Evolutionary conservation across 2,797 vertebrate species (phyloP), one percentile per base, ranked within the genome.

Genomic region (Brachyrhaphis roseni): DNA sequence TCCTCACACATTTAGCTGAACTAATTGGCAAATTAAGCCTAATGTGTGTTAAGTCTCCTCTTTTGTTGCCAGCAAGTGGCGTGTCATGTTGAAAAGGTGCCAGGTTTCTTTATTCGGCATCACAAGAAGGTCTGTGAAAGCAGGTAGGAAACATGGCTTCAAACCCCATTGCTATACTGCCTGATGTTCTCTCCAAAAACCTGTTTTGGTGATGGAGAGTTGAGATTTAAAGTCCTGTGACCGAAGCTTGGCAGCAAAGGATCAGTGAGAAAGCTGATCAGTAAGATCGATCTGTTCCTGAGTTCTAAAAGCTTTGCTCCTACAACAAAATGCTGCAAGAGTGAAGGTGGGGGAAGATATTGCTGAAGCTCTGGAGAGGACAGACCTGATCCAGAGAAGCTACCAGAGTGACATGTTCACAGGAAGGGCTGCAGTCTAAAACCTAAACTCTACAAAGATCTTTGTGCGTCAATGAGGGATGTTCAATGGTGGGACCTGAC

Each of bases 381-480:
- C 99, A 94, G 92, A 95, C 0, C 95, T 96, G 82, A 94, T 99
- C 43, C 89, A 99, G 97, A 96, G 96, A 90, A 98, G 98, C 91
- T 96, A 97, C 36, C 99, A 97, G 98, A 98, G 97, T 26, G 98
- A 99, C 89, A 97, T 99, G 97, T 99, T 99, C 89, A 99, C 98
- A 0, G 98, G 98, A 64, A 97, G 97, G 8, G 72, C 91, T 99
- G 77, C 96, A 98, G 46, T 96, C 97, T 4, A 98, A 99, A 95
- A 98, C 99, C 89, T 98, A 98, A 74, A 93, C 96, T 4, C 97
- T 98, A 51, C 91, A 99, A 97, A 95, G 90, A 74, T 97, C 96
- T 8, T 93, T 99, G 95, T 78, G 97, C 97, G 0, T 89, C 99
- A 76, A 95, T 97, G 90, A 94, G 91, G 34, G 97, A 89, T 98